Percentiles rank a stretch among this genome's conserved stretches.
Conservation (phyloP, 2,797 vertebrate species). For the Danio albolineatus region DNA sequence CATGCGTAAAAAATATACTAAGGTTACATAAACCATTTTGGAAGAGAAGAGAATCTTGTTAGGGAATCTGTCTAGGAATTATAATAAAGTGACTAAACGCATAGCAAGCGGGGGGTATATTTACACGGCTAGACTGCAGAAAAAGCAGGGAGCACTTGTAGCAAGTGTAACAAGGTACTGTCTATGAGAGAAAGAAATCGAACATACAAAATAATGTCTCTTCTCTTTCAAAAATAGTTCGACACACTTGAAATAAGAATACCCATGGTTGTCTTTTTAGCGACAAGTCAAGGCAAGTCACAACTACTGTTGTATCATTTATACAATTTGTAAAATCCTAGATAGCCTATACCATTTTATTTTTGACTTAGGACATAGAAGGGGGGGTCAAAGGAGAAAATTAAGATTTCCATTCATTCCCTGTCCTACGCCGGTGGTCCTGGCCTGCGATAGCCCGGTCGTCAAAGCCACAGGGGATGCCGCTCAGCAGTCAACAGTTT, state of each 20-base stretch:
- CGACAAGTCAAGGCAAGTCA: constrained; percentile 68
- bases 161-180: constrained; percentile 67
- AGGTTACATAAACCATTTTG: constrained; percentile 78
- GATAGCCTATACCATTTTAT: constrained; percentile 76
- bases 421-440: constrained; percentile 73
- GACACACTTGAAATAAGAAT: constrained; percentile 69
- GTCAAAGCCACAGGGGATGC: constrained; percentile 54
- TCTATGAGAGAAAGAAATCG: constrained; percentile 62
- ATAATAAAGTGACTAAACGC: constrained; percentile 95
- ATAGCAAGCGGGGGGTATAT: constrained; percentile 82
- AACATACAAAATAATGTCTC: constrained; percentile 72
- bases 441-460: constrained; percentile 70
- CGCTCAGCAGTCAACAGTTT: constrained; percentile 61
- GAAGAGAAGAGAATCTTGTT: constrained; percentile 84
- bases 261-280: constrained; percentile 76
- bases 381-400: constrained; percentile 71
- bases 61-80: constrained; percentile 78
- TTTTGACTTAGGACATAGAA: constrained; percentile 63
- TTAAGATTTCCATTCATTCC: constrained; percentile 71
- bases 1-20: constrained; percentile 76
- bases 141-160: constrained; percentile 73
- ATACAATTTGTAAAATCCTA: constrained; percentile 84
- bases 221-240: constrained; percentile 85
- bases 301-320: constrained; percentile 74
- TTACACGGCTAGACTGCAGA: constrained; percentile 79